phyloP scores from a whole-genome alignment of 2,797 vertebrate species.

The Rhynchonycteris naso region DNA sequence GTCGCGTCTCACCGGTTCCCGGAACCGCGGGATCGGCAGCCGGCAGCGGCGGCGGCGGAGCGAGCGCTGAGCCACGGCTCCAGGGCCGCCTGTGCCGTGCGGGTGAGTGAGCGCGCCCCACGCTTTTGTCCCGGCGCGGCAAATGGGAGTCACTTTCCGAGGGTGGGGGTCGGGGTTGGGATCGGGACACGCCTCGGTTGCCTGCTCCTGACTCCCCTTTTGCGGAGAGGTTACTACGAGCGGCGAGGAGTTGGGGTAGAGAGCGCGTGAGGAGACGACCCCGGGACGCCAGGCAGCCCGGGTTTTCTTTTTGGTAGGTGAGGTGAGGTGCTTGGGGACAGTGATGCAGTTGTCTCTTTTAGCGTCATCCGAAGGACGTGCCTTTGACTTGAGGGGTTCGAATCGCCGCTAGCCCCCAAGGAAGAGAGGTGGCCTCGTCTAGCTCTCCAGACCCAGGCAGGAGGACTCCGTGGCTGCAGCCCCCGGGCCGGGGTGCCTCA shows the following conservation, averaged over 20 bases:
- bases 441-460: not conserved
- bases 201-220: not conserved
- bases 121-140: constrained; percentile 70
- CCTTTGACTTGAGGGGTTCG: not conserved
- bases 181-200: not conserved
- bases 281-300: not conserved
- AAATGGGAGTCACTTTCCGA: not conserved
- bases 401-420: not conserved
- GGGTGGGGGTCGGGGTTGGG: not conserved
- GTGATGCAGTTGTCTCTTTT: not conserved
- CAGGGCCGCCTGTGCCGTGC: not conserved
- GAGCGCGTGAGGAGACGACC: no score
- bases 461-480: not conserved
- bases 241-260: not conserved
- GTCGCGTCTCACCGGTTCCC: not conserved
- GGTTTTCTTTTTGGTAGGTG: not conserved
- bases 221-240: not conserved
- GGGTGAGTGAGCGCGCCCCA: constrained; percentile 66
- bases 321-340: not conserved
- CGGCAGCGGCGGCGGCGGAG: not conserved
- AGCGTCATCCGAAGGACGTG: not conserved
- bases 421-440: not conserved
- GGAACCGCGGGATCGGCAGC: not conserved
- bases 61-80: not conserved
- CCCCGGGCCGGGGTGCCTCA: not conserved